Percentiles rank a stretch among this genome's conserved stretches.
phyloP scores from a whole-genome alignment of 2,888 invertebrate species.

The Branchipolynoe longqiensis region DNA sequence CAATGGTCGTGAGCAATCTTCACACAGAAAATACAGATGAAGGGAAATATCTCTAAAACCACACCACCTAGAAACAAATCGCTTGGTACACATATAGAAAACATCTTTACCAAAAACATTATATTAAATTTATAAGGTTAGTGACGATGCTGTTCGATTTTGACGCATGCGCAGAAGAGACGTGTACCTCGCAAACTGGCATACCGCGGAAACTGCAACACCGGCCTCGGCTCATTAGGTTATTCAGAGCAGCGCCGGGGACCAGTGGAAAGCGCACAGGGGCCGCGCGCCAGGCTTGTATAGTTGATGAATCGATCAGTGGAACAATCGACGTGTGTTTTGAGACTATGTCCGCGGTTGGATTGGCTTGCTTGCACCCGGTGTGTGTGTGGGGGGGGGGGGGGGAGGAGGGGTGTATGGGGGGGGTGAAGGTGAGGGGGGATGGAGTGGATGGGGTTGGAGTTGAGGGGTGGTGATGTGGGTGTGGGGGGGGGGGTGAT shows the following conservation, averaged over 20 bases:
- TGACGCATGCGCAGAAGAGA: too few species aligned
- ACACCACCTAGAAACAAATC: too few species aligned
- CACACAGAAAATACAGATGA: too few species aligned
- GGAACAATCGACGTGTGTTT: slow-evolving; percentile 44
- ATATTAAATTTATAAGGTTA: too few species aligned
- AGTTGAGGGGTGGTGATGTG: not conserved
- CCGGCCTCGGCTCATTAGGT: slow-evolving; percentile 9
- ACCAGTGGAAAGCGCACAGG: slow-evolving; percentile 18
- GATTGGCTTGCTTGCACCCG: not conserved
- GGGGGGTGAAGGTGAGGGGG: not conserved
- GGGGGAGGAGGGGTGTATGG: not conserved
- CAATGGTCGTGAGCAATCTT: too few species aligned
- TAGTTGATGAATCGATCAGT: slow-evolving; percentile 32
- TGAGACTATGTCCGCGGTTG: not conserved
- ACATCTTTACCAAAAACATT: too few species aligned
- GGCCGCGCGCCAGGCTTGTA: not conserved
- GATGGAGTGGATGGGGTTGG: not conserved
- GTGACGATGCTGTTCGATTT: too few species aligned
- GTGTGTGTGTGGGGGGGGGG: not conserved
- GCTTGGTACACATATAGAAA: too few species aligned
- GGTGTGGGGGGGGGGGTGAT: not conserved
- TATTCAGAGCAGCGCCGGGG: slow-evolving; percentile 8
- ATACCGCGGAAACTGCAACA: too few species aligned
- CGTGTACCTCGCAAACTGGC: too few species aligned
- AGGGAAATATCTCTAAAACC: too few species aligned